A percentile compares a stretch with the other conserved stretches of the same genome.
Conservation (phyloP, 2,888 invertebrate genomes). For the Galeruca laticollis region DNA sequence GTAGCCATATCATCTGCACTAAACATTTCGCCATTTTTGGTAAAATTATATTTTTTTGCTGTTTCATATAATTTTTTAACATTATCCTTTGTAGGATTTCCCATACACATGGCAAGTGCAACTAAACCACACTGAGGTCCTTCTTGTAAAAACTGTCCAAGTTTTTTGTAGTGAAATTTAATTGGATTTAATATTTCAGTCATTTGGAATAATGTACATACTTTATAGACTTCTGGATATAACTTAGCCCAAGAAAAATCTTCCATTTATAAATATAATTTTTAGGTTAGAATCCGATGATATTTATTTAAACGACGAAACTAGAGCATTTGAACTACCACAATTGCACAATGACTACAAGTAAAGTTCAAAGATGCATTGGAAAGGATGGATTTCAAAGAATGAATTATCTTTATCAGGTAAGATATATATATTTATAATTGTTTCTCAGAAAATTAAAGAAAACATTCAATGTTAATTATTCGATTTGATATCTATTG, state of each 20-base stretch:
- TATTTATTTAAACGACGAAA: not conserved
- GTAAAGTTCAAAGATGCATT: slow-evolving; percentile 70
- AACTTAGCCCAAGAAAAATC: slow-evolving; percentile 72
- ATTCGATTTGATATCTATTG: too few relatives aligned
- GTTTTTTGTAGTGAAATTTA: slow-evolving; percentile 60
- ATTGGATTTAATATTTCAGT: slow-evolving; percentile 69
- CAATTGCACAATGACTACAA: slow-evolving; percentile 38
- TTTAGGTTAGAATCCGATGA: slow-evolving; percentile 20
- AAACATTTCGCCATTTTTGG: slow-evolving; percentile 91
- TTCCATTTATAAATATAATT: slow-evolving; percentile 35
- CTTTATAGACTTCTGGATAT: slow-evolving; percentile 71
- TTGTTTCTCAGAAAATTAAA: too few relatives aligned
- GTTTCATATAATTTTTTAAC: slow-evolving; percentile 70
- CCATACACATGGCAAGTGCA: slow-evolving; percentile 84
- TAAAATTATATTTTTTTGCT: slow-evolving; percentile 76
- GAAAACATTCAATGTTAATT: too few relatives aligned
- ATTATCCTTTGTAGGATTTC: slow-evolving; percentile 71
- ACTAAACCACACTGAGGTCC: slow-evolving; percentile 89
- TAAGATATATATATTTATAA: slow-evolving; percentile 57
- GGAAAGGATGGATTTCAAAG: slow-evolving; percentile 78
- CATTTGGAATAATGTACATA: slow-evolving; percentile 71
- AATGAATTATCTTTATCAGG: slow-evolving; percentile 79
- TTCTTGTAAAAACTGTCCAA: slow-evolving; percentile 64
- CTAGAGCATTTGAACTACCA: slow-evolving; percentile 16
- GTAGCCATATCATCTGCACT: slow-evolving; percentile 79